Conservation (phyloP, 2,888 invertebrate genomes). For the Drosophila imparisetae region DNA sequence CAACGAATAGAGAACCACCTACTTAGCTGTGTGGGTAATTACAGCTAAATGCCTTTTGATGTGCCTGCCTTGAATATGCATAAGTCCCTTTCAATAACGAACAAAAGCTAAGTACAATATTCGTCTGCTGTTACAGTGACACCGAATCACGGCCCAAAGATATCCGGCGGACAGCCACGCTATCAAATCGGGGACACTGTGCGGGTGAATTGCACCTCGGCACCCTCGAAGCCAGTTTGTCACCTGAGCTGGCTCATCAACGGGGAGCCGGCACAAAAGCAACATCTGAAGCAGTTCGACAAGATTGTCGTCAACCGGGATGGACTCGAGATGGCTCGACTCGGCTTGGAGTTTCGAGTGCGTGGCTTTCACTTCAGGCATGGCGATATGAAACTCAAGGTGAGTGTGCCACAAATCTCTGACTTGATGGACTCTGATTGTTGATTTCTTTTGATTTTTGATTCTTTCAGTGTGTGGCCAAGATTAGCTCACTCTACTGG, state of each 20-base stretch:
- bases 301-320: slow-evolving; percentile 86
- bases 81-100: background rate
- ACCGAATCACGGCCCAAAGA: slow-evolving; percentile 92
- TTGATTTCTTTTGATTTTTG: background rate
- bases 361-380: slow-evolving; percentile 91
- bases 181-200: slow-evolving; percentile 94
- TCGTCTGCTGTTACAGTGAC: slow-evolving; percentile 86
- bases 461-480: slow-evolving; percentile 91
- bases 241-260: slow-evolving; percentile 94
- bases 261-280: slow-evolving; percentile 89
- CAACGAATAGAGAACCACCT: background rate
- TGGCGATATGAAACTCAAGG: slow-evolving; percentile 94
- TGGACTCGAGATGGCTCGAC: slow-evolving; percentile 90
- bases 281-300: slow-evolving; percentile 86
- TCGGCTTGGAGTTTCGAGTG: slow-evolving; percentile 92
- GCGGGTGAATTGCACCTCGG: slow-evolving; percentile 94
- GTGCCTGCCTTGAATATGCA: slow-evolving; percentile 40
- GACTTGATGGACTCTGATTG: background rate
- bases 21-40: slow-evolving; percentile 44
- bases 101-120: background rate
- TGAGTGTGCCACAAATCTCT: slow-evolving; percentile 62
- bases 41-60: slow-evolving; percentile 47
- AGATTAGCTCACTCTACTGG: slow-evolving; percentile 94
- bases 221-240: slow-evolving; percentile 92
- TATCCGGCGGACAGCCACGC: slow-evolving; percentile 91